Base-by-base conservation (phyloP, 2,113 vertebrate species). In the Thalassoma bifasciatum region DNA sequence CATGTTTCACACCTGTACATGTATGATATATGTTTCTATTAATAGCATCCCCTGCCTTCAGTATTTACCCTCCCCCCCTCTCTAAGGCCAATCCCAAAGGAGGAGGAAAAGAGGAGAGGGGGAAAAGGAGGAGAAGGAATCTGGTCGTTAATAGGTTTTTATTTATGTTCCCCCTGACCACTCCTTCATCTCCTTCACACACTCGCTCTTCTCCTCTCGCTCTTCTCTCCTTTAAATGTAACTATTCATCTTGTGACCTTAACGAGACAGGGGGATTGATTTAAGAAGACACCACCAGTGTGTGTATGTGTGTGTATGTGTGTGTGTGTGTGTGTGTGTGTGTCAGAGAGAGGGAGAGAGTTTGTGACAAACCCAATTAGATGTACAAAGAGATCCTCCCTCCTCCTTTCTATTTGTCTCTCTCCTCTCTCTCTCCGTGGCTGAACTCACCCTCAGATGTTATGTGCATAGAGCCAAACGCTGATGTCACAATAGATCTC, bases 401-500 rank as follows among this genome's bases (percentile, higher is more conserved):
- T 34, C 62, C 42, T 50, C 65, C 46, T 51, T 52, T 73, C 23
- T 26, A 34, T 56, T 40, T 57, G 6, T 61, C 58, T 21, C 42
- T 6, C 40, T 54, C 21, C n/a, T n/a, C n/a, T n/a, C n/a, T n/a
- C n/a, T 36, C 66, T 53, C 22, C 3, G 3, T 47, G 30, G 9
- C 56, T 71, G n/a, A 36, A 51, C 51, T 58, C 26, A 59, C 62
- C 81, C 58, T 24, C 13, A 77, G 84, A 81, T 40, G n/a, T 83
- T 81, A 68, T 56, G 49, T 85, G 70, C 64, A 73, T 19, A 19
- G 47, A 89, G 75, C 72, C 81, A 89, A 91, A 89, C 58, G 73
- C 52, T 81, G 79, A 87, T 84, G 88, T 83, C 87, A 86, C 63
- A 72, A 24, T 83, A 30, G 81, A 84, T 89, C 82, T 87, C 68